phyloP scores from a whole-genome alignment of 2,888 invertebrate genomes.

The Hololepta plana region DNA sequence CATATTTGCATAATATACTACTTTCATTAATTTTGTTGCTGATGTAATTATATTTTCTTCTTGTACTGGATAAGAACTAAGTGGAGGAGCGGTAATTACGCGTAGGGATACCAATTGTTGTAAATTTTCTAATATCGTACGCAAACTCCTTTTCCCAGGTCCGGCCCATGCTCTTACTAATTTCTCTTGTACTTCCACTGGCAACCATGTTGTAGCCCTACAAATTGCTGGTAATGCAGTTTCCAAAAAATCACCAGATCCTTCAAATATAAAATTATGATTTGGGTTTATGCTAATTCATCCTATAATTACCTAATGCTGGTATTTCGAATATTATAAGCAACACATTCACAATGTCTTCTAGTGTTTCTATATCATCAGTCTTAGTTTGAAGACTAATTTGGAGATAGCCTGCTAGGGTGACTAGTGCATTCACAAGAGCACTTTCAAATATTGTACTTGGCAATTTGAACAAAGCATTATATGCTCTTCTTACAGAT shows the following conservation, averaged over 20 bases:
- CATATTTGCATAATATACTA: constrained; percentile 74
- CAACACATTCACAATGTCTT: constrained; percentile 38
- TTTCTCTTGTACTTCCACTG: constrained; percentile 57
- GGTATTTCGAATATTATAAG: constrained; percentile 27
- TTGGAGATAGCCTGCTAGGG: constrained; percentile 52
- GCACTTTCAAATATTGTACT: constrained; percentile 34
- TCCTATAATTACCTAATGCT: constrained; percentile 19
- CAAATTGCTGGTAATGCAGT: constrained; percentile 63
- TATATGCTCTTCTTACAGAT: constrained; percentile 51
- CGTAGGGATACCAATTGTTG: constrained; percentile 79
- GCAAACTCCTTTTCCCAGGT: constrained; percentile 36
- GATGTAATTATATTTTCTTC: constrained; percentile 71
- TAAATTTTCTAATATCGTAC: constrained; percentile 52
- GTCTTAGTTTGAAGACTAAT: constrained; percentile 38
- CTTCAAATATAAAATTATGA: constrained; percentile 22
- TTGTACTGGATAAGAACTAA: constrained; percentile 56
- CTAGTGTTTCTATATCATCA: constrained; percentile 16
- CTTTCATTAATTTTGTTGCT: constrained; percentile 79
- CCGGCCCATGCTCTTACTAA: constrained; percentile 66
- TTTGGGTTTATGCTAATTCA: constrained; percentile 1
- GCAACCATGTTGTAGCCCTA: constrained; percentile 55
- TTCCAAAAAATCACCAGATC: constrained; percentile 66
- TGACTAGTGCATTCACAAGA: constrained; percentile 55
- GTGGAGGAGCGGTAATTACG: constrained; percentile 60
- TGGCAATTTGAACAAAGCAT: constrained; percentile 23